Evolutionary conservation across 2,113 vertebrate species (phyloP).

Genomic region (Elephantulus edwardii): DNA sequence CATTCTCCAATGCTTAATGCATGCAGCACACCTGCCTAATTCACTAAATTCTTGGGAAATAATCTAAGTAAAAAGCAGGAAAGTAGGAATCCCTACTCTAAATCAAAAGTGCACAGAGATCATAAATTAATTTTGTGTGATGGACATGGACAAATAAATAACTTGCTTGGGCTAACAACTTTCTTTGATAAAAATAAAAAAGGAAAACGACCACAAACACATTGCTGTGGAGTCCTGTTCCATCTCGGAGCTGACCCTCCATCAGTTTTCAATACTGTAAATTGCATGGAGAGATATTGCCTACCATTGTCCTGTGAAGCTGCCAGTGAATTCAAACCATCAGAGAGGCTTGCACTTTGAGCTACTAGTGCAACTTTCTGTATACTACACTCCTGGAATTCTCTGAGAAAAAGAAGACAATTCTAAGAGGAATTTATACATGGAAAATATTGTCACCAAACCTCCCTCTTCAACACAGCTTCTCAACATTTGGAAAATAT

Average conservation of each 20-base stretch:
- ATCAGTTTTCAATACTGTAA: too few relatives aligned
- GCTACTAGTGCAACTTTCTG: too few relatives aligned
- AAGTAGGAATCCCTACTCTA: not conserved
- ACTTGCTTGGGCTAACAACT: not conserved
- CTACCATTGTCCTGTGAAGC: too few relatives aligned
- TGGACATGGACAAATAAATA: not conserved
- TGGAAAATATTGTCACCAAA: not conserved
- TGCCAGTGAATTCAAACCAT: too few relatives aligned
- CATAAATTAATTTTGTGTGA: not conserved
- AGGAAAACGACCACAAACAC: too few relatives aligned
- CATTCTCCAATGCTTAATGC: not conserved
- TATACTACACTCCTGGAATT: too few relatives aligned
- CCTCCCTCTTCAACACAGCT: not conserved
- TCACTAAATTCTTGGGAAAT: not conserved
- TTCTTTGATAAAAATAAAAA: not conserved
- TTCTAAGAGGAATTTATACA: not conserved
- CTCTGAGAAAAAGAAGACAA: too few relatives aligned
- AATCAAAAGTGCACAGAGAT: not conserved
- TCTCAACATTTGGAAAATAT: slow-evolving; percentile 61
- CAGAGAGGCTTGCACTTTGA: too few relatives aligned
- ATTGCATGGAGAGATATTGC: too few relatives aligned
- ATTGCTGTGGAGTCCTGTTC: too few relatives aligned
- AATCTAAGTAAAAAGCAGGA: not conserved
- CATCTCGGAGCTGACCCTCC: too few relatives aligned
- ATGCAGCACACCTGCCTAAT: not conserved